Percentiles rank a stretch among this genome's conserved stretches.
Evolutionary conservation across 2,113 vertebrate species (phyloP).

Genomic region (Eclectus roratus): DNA sequence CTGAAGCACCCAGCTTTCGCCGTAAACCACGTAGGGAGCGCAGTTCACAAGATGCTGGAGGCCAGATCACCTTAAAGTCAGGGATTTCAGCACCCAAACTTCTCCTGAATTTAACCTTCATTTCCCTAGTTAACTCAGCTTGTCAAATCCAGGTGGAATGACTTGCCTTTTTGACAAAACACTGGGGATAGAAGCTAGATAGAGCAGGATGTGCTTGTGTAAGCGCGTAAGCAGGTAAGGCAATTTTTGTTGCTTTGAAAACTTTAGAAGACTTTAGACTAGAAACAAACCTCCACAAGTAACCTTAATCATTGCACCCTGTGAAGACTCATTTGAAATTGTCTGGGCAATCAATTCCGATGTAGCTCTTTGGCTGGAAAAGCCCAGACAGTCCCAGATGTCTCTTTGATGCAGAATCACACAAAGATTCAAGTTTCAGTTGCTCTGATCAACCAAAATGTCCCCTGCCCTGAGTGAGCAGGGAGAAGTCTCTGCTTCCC

Average conservation of each 20-base stretch:
- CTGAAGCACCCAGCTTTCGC: rapidly evolving
- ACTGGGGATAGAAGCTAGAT: background rate
- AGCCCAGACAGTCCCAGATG: constrained; percentile 4
- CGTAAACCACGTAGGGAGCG: rapidly evolving
- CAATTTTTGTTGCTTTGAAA: constrained; percentile 12
- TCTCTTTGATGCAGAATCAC: constrained; percentile 32
- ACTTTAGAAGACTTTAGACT: background rate
- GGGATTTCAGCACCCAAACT: background rate
- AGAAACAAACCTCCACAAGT: background rate
- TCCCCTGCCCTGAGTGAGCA: background rate
- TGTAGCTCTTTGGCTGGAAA: constrained; percentile 1
- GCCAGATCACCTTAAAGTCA: background rate
- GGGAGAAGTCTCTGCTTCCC: background rate
- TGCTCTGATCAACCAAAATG: constrained; percentile 29
- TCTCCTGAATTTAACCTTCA: background rate
- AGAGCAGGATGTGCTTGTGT: background rate
- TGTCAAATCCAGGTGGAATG: background rate
- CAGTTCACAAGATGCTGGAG: background rate
- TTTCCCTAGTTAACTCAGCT: background rate
- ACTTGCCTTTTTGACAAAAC: background rate
- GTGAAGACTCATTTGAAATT: background rate
- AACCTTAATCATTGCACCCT: background rate
- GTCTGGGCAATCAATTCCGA: constrained; percentile 4
- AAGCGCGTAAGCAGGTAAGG: background rate
- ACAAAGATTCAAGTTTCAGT: constrained; percentile 8